Evolutionary conservation across 2,888 invertebrate species (phyloP).

Genomic region (Mimachlamys varia): DNA sequence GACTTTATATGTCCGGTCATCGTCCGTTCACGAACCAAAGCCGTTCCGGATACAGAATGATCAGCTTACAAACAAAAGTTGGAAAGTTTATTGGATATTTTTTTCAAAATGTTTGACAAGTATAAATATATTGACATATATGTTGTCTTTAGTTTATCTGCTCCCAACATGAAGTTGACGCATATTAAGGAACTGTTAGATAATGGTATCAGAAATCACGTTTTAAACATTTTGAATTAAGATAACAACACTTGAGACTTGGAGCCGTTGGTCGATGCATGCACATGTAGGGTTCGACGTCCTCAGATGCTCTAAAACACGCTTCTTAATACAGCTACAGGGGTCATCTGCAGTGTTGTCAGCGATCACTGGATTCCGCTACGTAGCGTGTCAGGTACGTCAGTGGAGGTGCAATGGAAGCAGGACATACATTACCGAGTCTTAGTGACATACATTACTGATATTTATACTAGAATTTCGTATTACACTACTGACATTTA

Average conservation of each 20-base stretch:
- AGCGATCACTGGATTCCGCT: not conserved
- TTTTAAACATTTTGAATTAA: not conserved
- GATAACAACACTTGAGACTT: not conserved
- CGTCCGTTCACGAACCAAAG: constrained; percentile 10
- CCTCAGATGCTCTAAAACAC: not conserved
- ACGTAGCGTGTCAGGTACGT: not conserved
- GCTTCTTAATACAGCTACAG: not conserved
- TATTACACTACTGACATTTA: too few relatives aligned
- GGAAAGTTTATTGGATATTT: not conserved
- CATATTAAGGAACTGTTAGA: not conserved
- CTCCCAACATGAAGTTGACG: not conserved
- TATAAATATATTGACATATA: too few relatives aligned
- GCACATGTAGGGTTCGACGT: not conserved
- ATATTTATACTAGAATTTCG: too few relatives aligned
- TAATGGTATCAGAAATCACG: not conserved
- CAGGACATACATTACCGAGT: not conserved
- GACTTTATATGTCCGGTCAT: not conserved
- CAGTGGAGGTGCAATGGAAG: not conserved
- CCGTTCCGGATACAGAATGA: not conserved
- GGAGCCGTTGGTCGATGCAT: not conserved
- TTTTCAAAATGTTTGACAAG: too few relatives aligned
- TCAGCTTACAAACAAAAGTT: not conserved
- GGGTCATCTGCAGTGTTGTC: not conserved
- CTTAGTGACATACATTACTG: not conserved
- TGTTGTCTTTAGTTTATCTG: too few relatives aligned